Evolutionary conservation across 2,797 vertebrate genomes (phyloP), one percentile per base, ranked within the genome.

Genomic region (Pseudochirops corinnae): DNA sequence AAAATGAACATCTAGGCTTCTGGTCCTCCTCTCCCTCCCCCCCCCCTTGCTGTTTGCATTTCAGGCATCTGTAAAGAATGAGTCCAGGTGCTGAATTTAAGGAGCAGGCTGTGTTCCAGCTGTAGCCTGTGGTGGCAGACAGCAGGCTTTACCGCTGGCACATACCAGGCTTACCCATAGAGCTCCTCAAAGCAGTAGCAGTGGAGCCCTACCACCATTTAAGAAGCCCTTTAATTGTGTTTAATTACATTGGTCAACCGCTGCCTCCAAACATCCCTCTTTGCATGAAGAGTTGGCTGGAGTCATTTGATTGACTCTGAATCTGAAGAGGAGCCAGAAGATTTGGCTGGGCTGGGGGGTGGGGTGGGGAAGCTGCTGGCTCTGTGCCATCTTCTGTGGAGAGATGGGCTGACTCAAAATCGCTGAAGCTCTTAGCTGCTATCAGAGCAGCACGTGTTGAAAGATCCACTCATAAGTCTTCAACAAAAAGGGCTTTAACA

Each of bases 21-120:
- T 9, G 92, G 93, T 31, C 13, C 46, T 60, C 1, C 90, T 9
- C 26, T 26, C 56, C 1, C 90, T 87, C 92, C 58, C 50, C 28
- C 39, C 55, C 1, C 56, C 0, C n/a, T 96, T 14, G 39, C 12
- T 91, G 94, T 92, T 93, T 57, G 94, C 96, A 50, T 52, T 56
- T 0, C 92, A 94, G 96, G 96, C 95, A 96, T 96, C 95, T 98
- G 96, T 97, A 97, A 97, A 97, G 94, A 94, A 96, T 95, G 96
- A 94, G 94, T 95, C 3, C 60, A 93, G 96, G 92, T 39, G 14
- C 94, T 93, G 94, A 1, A 9, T 92, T 39, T 91, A 94, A 90
- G 96, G 95, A 93, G 95, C 94, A 62, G 52, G 91, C 92, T 26
- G 2, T 28, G 46, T 90, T 95, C 93, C 92, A 92, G 93, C 53